Conservation (phyloP, 2,888 invertebrate species). For the Heliconius sara region DNA sequence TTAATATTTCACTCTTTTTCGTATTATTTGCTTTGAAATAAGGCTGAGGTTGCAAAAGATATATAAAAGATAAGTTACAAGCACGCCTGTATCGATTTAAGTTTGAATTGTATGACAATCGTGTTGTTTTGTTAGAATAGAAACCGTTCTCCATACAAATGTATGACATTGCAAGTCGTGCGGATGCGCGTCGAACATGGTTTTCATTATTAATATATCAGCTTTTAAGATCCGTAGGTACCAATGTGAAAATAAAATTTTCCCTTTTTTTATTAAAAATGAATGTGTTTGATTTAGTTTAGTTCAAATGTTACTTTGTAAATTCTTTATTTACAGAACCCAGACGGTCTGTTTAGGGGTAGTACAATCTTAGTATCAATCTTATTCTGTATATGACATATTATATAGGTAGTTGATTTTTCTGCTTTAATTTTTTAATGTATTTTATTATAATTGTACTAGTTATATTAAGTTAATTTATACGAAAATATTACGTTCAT, state of each 20-base stretch:
- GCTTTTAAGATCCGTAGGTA: not conserved
- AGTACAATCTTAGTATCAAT: too few relatives aligned
- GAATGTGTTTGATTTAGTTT: not conserved
- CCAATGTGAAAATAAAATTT: not conserved
- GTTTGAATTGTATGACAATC: slow-evolving; percentile 45
- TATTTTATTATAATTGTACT: not conserved
- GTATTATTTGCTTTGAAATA: slow-evolving; percentile 34
- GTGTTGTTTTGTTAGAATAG: slow-evolving; percentile 42
- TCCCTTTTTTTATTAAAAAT: not conserved
- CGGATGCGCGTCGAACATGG: slow-evolving; percentile 37
- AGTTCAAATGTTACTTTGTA: too few relatives aligned
- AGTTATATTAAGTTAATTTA: not conserved
- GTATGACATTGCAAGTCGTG: slow-evolving; percentile 37
- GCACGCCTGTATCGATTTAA: slow-evolving; percentile 37
- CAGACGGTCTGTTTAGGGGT: too few relatives aligned
- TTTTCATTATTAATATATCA: slow-evolving; percentile 34
- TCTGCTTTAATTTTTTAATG: not conserved
- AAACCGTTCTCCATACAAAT: slow-evolving; percentile 40
- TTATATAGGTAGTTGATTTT: too few relatives aligned
- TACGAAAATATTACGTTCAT: not conserved
- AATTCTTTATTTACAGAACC: too few relatives aligned
- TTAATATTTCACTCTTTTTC: slow-evolving; percentile 45
- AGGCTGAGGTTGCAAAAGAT: slow-evolving; percentile 32
- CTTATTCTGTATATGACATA: too few relatives aligned
- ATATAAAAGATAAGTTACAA: slow-evolving; percentile 1